These are phyloP conservation scores for Nesometra sesokonis DNA, from an alignment of 35 echinoderm and acorn worm genomes.

Conservation along the genomic window DNA sequence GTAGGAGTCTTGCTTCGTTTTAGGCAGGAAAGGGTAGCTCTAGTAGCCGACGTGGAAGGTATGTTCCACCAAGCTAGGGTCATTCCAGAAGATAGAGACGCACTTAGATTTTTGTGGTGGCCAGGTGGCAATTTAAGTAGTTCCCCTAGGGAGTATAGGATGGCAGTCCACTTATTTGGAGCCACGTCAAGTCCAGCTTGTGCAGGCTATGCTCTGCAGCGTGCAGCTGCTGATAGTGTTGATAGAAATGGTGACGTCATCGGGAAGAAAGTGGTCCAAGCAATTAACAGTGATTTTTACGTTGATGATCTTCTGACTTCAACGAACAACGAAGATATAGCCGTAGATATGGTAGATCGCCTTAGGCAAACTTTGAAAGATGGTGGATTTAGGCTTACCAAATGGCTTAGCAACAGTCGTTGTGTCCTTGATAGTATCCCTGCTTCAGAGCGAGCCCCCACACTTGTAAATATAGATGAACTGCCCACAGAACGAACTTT, in stretches of 20 bases:
- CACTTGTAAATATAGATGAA: neutral
- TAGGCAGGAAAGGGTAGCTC: conserved; percentile 25
- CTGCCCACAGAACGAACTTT: neutral
- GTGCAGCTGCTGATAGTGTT: neutral
- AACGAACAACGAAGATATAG: neutral
- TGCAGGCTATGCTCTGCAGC: conserved; percentile 20
- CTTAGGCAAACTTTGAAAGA: neutral
- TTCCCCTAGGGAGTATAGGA: conserved; percentile 3
- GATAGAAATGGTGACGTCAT: neutral
- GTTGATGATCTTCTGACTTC: conserved; percentile 33
- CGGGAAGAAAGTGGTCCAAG: neutral
- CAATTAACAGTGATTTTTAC: conserved; percentile 19
- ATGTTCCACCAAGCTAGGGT: conserved; percentile 29
- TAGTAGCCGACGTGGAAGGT: conserved; percentile 21
- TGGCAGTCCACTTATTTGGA: conserved; percentile 33
- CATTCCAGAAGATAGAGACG: conserved; percentile 16
- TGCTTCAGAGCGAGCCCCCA: neutral
- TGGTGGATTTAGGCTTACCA: neutral
- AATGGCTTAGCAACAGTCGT: neutral
- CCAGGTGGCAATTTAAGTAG: conserved; percentile 26
- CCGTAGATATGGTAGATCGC: neutral
- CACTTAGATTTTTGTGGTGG: conserved; percentile 42
- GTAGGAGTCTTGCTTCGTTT: conserved; percentile 18
- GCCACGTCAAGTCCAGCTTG: conserved; percentile 30
- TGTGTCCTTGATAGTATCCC: neutral